Conservation (phyloP, 2,797 vertebrate genomes). For the Syngnathus acus region DNA sequence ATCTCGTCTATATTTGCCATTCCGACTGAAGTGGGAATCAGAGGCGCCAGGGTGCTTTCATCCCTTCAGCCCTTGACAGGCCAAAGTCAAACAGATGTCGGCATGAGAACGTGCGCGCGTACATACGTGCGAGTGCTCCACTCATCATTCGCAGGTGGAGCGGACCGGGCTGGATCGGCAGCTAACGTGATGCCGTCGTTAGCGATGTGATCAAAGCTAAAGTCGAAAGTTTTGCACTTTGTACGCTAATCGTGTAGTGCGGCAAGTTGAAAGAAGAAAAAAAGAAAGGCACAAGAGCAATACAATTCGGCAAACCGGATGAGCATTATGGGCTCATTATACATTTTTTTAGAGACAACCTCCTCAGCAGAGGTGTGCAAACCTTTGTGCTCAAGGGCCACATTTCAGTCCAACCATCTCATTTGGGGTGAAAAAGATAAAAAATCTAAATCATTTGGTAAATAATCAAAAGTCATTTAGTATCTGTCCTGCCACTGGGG, state of each 20-base stretch:
- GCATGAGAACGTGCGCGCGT: constrained; percentile 15
- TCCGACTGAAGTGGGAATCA: constrained; percentile 20
- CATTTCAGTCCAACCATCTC: too few species aligned
- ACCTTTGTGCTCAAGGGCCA: too few species aligned
- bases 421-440: too few species aligned
- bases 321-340: too few species aligned
- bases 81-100: constrained; percentile 28
- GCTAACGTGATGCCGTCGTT: constrained; percentile 46
- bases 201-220: constrained; percentile 46
- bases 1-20: constrained; percentile 3
- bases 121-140: constrained; percentile 18
- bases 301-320: too few species aligned
- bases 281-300: too few species aligned
- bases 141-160: too few species aligned
- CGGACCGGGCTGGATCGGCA: constrained; percentile 24
- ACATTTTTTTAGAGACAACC: too few species aligned
- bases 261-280: too few species aligned
- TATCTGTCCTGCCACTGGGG: too few species aligned
- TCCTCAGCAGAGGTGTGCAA: too few species aligned
- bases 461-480: not conserved
- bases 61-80: constrained; percentile 14
- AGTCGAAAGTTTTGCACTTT: constrained; percentile 32
- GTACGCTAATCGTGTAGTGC: constrained; percentile 15
- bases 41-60: constrained; percentile 21
- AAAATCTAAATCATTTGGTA: too few species aligned